phyloP scores from a whole-genome alignment of 2,888 invertebrate species.

The Elgonia sp. region DNA sequence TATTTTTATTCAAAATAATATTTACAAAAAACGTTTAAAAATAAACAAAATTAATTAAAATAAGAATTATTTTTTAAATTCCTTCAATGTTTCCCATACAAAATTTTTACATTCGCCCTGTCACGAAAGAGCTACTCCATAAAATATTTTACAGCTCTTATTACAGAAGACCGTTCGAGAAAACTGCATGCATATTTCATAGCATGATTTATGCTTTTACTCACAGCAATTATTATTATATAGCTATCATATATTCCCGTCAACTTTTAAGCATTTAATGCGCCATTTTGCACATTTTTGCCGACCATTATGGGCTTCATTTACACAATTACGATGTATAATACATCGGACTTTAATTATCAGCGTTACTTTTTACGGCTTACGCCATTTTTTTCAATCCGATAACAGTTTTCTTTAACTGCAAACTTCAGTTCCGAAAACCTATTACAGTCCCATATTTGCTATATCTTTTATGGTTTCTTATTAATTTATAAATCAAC shows the following conservation, averaged over 20 bases:
- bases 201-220: constrained; percentile 43
- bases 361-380: neutral
- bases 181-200: constrained; percentile 48
- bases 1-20: no score
- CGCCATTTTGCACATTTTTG: constrained; percentile 36
- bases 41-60: no score
- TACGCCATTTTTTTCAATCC: neutral
- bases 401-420: no score
- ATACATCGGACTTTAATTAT: neutral
- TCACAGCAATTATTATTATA: constrained; percentile 49
- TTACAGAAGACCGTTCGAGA: constrained; percentile 41
- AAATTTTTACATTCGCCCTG: constrained; percentile 13
- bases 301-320: constrained; percentile 22
- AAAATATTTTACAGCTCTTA: constrained; percentile 51
- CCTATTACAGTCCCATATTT: no score
- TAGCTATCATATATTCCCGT: constrained; percentile 37
- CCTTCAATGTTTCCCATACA: neutral
- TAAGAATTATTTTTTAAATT: no score
- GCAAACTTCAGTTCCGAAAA: no score
- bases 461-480: no score
- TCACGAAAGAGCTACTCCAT: constrained; percentile 28
- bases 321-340: constrained; percentile 20
- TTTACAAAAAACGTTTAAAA: no score
- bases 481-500: no score
- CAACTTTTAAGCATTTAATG: constrained; percentile 43